These are phyloP conservation scores for Chaetophractus vellerosus DNA, from an alignment of 2,797 vertebrate species.

Conservation along the genomic window DNA sequence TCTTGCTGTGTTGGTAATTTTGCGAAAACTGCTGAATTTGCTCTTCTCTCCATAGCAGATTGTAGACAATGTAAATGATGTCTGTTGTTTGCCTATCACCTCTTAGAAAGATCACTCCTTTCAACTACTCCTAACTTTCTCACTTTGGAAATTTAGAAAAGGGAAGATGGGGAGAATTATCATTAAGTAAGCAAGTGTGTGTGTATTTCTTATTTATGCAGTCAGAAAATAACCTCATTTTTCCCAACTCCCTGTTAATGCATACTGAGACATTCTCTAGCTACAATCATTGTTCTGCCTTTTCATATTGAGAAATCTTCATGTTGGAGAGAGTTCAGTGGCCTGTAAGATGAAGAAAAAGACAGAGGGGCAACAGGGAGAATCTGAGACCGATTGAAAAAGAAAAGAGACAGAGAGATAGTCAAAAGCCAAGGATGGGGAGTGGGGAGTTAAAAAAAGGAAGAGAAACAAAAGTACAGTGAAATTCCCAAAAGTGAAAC, in stretches of 20 bases:
- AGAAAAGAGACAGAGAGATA: too few species aligned
- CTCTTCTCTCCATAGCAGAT: constrained; percentile 83
- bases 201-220: constrained; percentile 24
- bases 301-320: constrained; percentile 30
- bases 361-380: background rate
- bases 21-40: constrained; percentile 88
- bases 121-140: background rate
- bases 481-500: background rate
- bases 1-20: constrained; percentile 91
- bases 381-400: background rate
- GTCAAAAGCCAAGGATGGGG: background rate
- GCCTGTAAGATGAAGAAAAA: background rate
- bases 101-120: constrained; percentile 71
- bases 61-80: constrained; percentile 85
- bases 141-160: background rate
- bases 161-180: background rate
- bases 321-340: background rate
- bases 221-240: constrained; percentile 49
- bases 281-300: background rate
- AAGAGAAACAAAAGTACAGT: background rate
- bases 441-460: background rate
- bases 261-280: background rate
- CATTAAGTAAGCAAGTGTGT: background rate
- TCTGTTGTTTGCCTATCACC: constrained; percentile 83
- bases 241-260: background rate